Evolutionary conservation across 2,113 vertebrate genomes (phyloP).

Genomic region (Megaleporinus macrocephalus): DNA sequence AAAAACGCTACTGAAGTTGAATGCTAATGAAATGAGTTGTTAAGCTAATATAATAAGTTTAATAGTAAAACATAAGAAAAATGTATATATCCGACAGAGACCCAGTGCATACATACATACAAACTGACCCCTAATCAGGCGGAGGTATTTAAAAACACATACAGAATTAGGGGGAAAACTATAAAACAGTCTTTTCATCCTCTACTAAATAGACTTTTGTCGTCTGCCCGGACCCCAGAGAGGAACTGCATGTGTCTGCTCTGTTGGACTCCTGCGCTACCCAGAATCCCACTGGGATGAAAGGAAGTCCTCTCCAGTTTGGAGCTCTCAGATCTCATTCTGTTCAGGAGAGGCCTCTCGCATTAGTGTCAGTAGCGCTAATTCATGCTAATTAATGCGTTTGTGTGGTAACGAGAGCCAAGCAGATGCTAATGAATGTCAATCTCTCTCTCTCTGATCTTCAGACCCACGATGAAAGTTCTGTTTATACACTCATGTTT

Average conservation of each 20-base stretch:
- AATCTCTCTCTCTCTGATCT: not conserved
- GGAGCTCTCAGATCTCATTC: slow-evolving; percentile 49
- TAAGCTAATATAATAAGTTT: too few species aligned
- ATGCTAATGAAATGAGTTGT: too few species aligned
- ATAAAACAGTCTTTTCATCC: slow-evolving; percentile 57
- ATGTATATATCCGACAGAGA: too few species aligned
- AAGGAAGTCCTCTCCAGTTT: slow-evolving; percentile 48
- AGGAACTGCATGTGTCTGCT: slow-evolving; percentile 36
- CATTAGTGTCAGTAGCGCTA: slow-evolving; percentile 41
- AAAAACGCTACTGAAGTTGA: too few species aligned
- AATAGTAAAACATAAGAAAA: too few species aligned
- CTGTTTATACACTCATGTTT: not conserved
- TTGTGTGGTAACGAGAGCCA: slow-evolving; percentile 17
- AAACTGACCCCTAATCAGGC: not conserved
- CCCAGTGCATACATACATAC: too few species aligned
- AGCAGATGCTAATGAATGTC: slow-evolving; percentile 46
- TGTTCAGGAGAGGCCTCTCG: slow-evolving; percentile 27
- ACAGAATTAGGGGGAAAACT: too few species aligned
- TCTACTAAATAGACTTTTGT: not conserved
- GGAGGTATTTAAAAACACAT: too few species aligned
- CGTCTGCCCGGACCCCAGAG: not conserved
- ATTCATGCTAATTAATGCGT: slow-evolving; percentile 54
- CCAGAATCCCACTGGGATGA: slow-evolving; percentile 44
- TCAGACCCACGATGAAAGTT: not conserved
- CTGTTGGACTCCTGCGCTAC: slow-evolving; percentile 33